A percentile compares a stretch with the other conserved stretches of the same genome.
Evolutionary conservation across 2,797 vertebrate species (phyloP).

Genomic region (Threskiornis aethiopicus): DNA sequence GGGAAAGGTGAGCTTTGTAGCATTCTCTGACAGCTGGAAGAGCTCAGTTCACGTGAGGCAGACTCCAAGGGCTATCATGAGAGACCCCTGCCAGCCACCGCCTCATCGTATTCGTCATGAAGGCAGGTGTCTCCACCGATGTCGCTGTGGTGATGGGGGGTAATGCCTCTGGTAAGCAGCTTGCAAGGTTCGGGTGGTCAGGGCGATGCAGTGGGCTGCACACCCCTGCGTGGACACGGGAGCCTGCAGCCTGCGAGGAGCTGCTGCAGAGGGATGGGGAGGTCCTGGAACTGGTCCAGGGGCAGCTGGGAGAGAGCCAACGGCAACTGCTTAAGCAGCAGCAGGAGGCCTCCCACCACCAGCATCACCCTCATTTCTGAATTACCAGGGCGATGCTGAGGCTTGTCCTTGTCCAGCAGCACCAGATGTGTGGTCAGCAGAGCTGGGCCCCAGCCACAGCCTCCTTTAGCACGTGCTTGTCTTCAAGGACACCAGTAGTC

Average conservation of each 20-base stretch:
- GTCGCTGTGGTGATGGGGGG: too few relatives aligned
- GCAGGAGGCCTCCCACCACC: neutral
- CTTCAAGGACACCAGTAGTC: neutral
- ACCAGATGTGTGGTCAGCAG: neutral
- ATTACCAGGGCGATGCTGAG: rapidly evolving
- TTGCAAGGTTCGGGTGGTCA: neutral
- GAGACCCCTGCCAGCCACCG: neutral
- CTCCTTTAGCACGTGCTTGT: neutral
- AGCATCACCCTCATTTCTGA: neutral
- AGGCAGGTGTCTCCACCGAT: neutral
- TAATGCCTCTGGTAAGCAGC: neutral
- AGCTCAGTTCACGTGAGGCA: rapidly evolving
- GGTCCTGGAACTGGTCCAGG: neutral
- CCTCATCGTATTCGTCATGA: rapidly evolving
- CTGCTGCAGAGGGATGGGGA: neutral
- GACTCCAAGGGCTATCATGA: neutral
- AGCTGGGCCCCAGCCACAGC: neutral
- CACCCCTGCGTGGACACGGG: neutral
- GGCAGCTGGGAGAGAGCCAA: neutral
- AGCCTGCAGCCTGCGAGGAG: neutral
- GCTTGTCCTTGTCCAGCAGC: rapidly evolving
- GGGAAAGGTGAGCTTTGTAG: neutral
- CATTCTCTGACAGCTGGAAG: neutral
- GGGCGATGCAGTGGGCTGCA: neutral
- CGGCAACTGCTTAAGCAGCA: neutral